These are phyloP conservation scores for Heteropelma amictum DNA, from an alignment of 2,888 invertebrate genomes.

Conservation along the genomic window DNA sequence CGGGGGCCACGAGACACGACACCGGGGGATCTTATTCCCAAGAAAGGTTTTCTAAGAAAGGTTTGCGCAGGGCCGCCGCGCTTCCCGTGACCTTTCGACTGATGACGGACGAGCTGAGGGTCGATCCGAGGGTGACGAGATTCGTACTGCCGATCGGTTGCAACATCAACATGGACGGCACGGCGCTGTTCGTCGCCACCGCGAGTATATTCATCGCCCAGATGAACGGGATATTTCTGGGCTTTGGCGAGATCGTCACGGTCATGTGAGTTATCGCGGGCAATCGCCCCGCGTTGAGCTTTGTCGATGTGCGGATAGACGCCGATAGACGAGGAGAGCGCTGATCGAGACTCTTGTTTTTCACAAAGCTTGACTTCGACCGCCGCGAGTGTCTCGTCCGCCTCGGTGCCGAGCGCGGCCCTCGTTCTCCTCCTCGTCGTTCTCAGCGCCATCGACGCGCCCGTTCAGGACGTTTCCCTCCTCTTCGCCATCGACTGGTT, in stretches of 20 bases:
- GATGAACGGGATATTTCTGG: conserved; percentile 90
- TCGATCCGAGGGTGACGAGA: conserved; percentile 90
- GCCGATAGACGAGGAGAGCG: no score
- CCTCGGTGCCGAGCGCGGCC: conserved; percentile 92
- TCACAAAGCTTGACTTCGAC: conserved; percentile 85
- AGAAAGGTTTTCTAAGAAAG: conserved; percentile 66
- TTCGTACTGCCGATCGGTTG: conserved; percentile 95
- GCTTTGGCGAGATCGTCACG: conserved; percentile 90
- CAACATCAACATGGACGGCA: conserved; percentile 96
- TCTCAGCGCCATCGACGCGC: conserved; percentile 89
- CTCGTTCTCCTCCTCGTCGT: conserved; percentile 89
- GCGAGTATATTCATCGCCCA: conserved; percentile 93
- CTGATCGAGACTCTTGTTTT: no score
- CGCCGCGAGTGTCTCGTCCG: conserved; percentile 92
- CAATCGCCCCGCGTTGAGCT: background rate
- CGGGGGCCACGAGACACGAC: background rate
- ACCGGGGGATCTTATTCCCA: background rate
- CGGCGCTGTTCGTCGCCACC: conserved; percentile 92
- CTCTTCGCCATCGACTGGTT: conserved; percentile 94
- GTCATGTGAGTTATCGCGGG: conserved; percentile 84
- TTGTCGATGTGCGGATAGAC: no score
- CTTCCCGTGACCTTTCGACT: conserved; percentile 92
- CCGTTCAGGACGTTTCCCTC: conserved; percentile 88
- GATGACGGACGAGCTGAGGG: conserved; percentile 89
- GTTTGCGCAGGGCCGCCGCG: conserved; percentile 85